Evolutionary conservation across 92 coral and sea anemone genomes (phyloP).

Genomic region (Porites rus): DNA sequence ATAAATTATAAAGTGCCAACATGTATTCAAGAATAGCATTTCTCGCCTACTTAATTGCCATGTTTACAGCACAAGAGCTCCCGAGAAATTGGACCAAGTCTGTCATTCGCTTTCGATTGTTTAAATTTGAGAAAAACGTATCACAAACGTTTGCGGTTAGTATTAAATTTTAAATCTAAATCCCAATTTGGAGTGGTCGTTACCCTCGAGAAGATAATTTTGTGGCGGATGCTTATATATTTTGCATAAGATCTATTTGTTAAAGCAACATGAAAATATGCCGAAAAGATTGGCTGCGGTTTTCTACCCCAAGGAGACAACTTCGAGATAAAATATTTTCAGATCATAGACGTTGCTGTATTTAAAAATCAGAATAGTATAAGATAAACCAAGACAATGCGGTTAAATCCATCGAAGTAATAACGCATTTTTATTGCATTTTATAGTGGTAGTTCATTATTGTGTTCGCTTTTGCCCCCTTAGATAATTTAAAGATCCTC

Average conservation of each 20-base stretch:
- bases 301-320: background rate
- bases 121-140: background rate
- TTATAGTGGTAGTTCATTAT: too few relatives aligned
- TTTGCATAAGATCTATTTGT: background rate
- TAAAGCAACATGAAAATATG: background rate
- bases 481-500: too few relatives aligned
- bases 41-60: background rate
- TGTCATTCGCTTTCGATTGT: background rate
- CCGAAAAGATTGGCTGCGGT: background rate
- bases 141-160: background rate
- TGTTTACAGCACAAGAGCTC: background rate
- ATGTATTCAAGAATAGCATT: slow-evolving; percentile 8
- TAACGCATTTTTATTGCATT: too few relatives aligned
- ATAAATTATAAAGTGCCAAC: slow-evolving; percentile 21
- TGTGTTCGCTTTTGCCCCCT: too few relatives aligned
- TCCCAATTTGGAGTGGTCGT: background rate
- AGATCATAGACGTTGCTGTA: background rate
- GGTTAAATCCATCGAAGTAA: too few relatives aligned
- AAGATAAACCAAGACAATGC: background rate
- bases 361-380: too few relatives aligned
- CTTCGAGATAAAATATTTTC: background rate
- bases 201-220: background rate
- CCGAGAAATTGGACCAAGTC: background rate
- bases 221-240: background rate
- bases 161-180: background rate